Evolutionary conservation across 1,140 invertebrate species (phyloP), one percentile per base, ranked within the genome.

Genomic region (Cheumatopsyche charites): DNA sequence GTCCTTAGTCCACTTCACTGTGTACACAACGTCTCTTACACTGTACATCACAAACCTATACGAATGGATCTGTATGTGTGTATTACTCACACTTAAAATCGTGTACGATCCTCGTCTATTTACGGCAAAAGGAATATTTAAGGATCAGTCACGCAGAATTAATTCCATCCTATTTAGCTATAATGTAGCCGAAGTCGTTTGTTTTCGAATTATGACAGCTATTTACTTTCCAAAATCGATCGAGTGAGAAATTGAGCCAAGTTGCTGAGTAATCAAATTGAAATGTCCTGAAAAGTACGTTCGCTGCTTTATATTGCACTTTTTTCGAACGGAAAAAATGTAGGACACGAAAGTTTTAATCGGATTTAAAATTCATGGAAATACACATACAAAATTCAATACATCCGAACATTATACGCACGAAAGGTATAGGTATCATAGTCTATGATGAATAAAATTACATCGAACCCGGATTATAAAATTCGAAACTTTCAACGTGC

Each of bases 311-410:
- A n/a, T n/a, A n/a, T n/a, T n/a, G n/a, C n/a, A n/a, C n/a, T n/a
- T n/a, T n/a, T 36, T 36, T 36, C 29, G 29, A 36, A 36, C 9
- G 9, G 3, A 3, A 36, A 4, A 36, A 4, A 36, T 36, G 9
- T 4, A 36, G 29, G 9, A 36, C 3, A 4, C 9, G 29, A 9
- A 58, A 25, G 6, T 25, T 58, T 25, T 58, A 58, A 58, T 58
- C 55, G 55, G 55, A 58, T 58, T 58, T 25, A 36, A 58, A 58
- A 25, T 25, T 1, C 55, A 58, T 25, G 11, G 23, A 11, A 58
- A 25, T 12, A 17, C 19, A 17, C 1, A 52, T 7, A 23, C 13
- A 7, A 25, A 52, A 58, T 58, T 19, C 21, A 0, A n/a, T 1
- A 58, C 25, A 26, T 58, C 1, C 55, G 23, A 3, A 36, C 9